These are phyloP conservation scores for Tamias sibiricus DNA, from an alignment of 2,113 vertebrate species.

Conservation along the genomic window DNA sequence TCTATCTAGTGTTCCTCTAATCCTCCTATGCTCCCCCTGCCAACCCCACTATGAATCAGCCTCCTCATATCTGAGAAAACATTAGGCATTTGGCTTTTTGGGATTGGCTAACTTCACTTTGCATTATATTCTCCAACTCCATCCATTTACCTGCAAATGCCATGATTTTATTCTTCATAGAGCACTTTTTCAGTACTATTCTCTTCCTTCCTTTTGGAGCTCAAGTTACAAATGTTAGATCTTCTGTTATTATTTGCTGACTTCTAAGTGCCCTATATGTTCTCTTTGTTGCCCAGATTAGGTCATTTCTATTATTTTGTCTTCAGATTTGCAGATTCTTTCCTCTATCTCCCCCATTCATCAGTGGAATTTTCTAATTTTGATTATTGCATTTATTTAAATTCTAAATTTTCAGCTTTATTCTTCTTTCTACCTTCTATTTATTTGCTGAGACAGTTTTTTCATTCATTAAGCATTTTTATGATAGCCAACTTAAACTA, in stretches of 20 bases:
- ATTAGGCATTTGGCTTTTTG: too few relatives aligned
- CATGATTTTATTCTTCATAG: background rate
- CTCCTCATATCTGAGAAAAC: too few relatives aligned
- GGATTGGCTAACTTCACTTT: too few relatives aligned
- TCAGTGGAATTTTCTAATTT: background rate
- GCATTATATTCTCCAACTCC: too few relatives aligned
- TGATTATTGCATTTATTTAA: background rate
- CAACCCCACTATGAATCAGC: too few relatives aligned
- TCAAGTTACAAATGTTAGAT: background rate
- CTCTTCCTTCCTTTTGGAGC: background rate
- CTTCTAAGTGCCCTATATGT: background rate
- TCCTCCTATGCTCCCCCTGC: too few relatives aligned
- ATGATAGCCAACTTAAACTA: slow-evolving; percentile 21
- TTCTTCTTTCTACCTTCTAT: background rate
- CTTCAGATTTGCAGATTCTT: background rate
- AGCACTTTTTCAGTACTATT: background rate
- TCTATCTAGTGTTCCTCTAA: too few relatives aligned
- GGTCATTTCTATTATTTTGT: background rate
- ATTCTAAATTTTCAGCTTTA: slow-evolving; percentile 25
- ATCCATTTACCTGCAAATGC: too few relatives aligned
- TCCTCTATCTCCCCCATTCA: background rate
- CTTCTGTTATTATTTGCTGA: background rate
- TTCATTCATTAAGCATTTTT: slow-evolving; percentile 21
- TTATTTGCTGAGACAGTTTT: background rate
- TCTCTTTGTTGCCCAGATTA: background rate